phyloP scores from a whole-genome alignment of 2,888 invertebrate species.

The Drosophila mulleri region DNA sequence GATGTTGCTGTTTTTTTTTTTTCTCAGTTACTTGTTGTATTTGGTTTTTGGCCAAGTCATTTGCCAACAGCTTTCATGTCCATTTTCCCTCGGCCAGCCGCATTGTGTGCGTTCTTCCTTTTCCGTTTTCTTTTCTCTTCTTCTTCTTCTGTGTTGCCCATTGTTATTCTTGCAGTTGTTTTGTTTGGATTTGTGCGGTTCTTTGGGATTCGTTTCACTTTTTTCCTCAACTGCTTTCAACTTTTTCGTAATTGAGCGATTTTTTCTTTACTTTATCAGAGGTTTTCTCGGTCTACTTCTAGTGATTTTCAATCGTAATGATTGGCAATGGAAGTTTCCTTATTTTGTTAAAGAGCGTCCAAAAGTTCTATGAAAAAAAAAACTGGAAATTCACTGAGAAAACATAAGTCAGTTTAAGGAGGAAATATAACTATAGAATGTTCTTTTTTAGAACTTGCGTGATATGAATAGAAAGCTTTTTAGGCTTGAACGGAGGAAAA shows the following conservation, averaged over 20 bases:
- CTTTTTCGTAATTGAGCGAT: conserved; percentile 54
- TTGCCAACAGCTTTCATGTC: conserved; percentile 41
- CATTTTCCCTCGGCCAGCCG: conserved; percentile 25
- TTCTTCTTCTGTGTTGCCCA: conserved; percentile 21
- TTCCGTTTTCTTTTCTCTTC: conserved; percentile 1
- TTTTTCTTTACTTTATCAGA: not conserved
- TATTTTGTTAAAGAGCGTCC: not conserved
- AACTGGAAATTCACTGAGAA: not conserved
- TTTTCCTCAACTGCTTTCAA: conserved; percentile 33
- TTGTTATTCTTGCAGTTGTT: conserved; percentile 41
- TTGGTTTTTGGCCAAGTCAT: conserved; percentile 55
- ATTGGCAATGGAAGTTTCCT: conserved; percentile 34
- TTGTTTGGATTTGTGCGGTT: conserved; percentile 27
- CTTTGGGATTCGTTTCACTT: conserved; percentile 28
- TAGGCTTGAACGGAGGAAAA: not conserved
- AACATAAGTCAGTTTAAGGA: not conserved
- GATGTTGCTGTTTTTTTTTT: not conserved
- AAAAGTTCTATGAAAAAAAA: not conserved
- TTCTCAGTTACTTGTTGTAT: conserved; percentile 24
- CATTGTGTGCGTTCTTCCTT: conserved; percentile 38
- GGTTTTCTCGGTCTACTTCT: conserved; percentile 8
- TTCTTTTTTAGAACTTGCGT: not conserved
- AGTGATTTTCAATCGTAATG: conserved; percentile 30
- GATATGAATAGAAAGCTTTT: not conserved
- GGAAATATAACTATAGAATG: not conserved